A percentile compares a stretch with the other conserved stretches of the same genome.
phyloP scores from a whole-genome alignment of 1,140 invertebrate genomes.

The Dreissena rostriformis region DNA sequence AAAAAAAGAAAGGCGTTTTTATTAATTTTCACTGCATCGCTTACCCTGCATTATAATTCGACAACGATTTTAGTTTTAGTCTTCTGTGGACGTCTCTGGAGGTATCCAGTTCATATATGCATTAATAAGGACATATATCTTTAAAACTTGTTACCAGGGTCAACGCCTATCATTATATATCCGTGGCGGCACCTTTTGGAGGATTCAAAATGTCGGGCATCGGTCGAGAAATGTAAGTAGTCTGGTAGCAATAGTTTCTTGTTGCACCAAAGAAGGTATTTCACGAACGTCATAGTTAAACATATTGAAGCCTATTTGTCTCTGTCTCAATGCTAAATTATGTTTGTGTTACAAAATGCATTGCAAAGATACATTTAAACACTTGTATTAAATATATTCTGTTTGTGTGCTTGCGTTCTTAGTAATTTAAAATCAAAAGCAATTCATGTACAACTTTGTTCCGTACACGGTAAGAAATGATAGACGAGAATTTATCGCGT shows the following conservation, averaged over 20 bases:
- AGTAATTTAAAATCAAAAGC: no score
- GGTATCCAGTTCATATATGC: not conserved
- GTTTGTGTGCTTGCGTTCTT: not conserved
- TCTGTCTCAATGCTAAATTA: not conserved
- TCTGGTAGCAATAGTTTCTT: not conserved
- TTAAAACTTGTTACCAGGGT: constrained; percentile 59
- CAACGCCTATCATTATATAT: constrained; percentile 60
- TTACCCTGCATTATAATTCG: no score
- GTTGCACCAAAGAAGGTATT: not conserved
- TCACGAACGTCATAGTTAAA: not conserved
- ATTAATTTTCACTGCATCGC: no score
- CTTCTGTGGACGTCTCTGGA: not conserved
- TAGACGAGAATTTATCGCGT: no score
- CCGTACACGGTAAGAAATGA: no score
- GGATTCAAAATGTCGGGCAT: constrained; percentile 73
- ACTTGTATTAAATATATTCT: not conserved
- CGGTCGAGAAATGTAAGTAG: constrained; percentile 69
- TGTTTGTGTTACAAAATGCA: not conserved
- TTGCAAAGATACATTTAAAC: not conserved
- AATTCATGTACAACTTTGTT: no score
- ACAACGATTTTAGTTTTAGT: not conserved
- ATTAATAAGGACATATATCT: not conserved
- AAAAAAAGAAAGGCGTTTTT: no score
- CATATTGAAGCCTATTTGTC: not conserved
- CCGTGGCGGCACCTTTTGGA: constrained; percentile 67